Conservation (phyloP, 2,113 vertebrate genomes). For the Herpetotheres cachinnans region DNA sequence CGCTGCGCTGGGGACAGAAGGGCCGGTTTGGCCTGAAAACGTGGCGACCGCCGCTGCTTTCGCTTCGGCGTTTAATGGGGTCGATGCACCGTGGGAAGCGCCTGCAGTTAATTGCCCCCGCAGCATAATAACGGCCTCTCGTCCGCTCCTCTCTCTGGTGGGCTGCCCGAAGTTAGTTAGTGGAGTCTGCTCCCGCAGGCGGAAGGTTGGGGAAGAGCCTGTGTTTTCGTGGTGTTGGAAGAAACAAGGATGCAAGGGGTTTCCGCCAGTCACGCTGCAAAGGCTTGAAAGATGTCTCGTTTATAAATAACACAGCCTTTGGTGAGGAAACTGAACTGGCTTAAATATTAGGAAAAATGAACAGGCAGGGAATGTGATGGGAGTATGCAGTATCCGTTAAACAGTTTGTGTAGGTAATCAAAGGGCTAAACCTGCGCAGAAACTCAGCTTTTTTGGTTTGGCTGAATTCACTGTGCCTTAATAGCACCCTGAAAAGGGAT, state of each 20-base stretch:
- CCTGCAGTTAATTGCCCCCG: background rate
- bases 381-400: accelerated
- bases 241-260: background rate
- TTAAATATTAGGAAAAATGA: background rate
- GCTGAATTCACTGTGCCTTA: background rate
- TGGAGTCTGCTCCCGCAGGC: background rate
- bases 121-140: background rate
- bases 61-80: accelerated
- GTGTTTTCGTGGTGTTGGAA: background rate
- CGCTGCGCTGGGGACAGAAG: background rate
- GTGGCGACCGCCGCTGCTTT: accelerated
- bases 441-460: background rate
- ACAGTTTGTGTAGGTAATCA: background rate
- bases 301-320: background rate
- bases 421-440: background rate
- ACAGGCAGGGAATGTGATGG: background rate
- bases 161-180: accelerated
- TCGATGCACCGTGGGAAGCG: background rate
- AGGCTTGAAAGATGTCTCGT: background rate
- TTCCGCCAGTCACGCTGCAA: background rate
- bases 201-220: background rate
- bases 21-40: background rate
- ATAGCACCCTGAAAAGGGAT: background rate
- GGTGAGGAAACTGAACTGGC: background rate
- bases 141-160: background rate